Percentiles rank a stretch among this genome's conserved stretches.
Evolutionary conservation across 2,113 vertebrate genomes (phyloP).

Genomic region (Pan troglodytes): DNA sequence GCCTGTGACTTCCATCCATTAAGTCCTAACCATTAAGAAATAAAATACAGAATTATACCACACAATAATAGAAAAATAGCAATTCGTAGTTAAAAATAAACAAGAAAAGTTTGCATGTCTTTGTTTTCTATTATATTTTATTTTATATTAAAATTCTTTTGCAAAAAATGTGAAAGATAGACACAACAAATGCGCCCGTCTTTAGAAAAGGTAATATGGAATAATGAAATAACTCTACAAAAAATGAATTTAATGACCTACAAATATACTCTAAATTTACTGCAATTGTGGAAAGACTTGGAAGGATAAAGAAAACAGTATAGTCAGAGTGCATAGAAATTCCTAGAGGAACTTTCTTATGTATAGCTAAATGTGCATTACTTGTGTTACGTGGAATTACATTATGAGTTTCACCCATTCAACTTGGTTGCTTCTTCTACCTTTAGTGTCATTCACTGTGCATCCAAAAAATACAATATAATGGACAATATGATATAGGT

Average conservation of each 20-base stretch:
- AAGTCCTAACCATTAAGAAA: not conserved
- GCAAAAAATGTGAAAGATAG: not conserved
- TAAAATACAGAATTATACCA: not conserved
- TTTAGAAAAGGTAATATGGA: not conserved
- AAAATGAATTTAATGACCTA: not conserved
- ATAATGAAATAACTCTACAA: not conserved
- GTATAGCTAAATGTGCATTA: not conserved
- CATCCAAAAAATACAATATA: not conserved
- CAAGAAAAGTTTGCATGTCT: not conserved
- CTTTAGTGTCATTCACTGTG: not conserved
- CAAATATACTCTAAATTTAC: not conserved
- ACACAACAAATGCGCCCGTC: not conserved
- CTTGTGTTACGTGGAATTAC: not conserved
- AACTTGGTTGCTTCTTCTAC: not conserved
- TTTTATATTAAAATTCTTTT: not conserved
- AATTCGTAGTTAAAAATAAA: conserved; percentile 37
- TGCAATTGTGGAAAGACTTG: not conserved
- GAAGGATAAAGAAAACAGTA: not conserved
- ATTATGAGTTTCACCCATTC: not conserved
- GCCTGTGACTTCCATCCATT: not conserved
- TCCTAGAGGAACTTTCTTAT: not conserved
- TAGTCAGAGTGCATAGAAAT: not conserved
- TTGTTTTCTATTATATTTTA: not conserved
- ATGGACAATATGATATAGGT: not conserved
- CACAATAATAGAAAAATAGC: not conserved